A percentile compares a stretch with the other conserved stretches of the same genome.
Conservation (phyloP, 1,140 invertebrate species). For the Ostrea edulis region DNA sequence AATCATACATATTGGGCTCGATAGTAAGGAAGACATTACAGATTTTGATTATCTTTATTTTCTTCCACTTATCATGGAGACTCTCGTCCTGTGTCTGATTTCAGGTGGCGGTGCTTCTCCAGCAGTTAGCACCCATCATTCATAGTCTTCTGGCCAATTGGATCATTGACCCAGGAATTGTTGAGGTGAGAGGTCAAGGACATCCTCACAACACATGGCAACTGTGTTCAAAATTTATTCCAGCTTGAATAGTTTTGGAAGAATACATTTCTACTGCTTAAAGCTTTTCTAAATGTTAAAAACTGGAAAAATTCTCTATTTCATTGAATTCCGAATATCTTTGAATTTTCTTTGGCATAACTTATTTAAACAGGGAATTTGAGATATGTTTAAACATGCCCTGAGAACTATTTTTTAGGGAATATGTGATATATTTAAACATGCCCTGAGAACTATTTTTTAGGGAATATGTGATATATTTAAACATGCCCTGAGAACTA, state of each 20-base stretch:
- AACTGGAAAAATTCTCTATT: too few species aligned
- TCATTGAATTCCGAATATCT: too few species aligned
- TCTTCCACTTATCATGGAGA: too few species aligned
- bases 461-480: constrained; percentile 86
- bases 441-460: constrained; percentile 60
- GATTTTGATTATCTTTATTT: background rate
- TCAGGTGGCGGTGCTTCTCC: constrained; percentile 31
- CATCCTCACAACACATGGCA: background rate
- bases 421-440: too few species aligned
- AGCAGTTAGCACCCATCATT: constrained; percentile 29
- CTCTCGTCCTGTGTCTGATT: background rate
- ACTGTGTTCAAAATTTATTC: background rate
- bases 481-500: constrained; percentile 85
- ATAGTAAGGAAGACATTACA: background rate
- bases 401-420: too few species aligned
- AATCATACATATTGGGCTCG: background rate
- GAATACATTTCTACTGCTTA: background rate
- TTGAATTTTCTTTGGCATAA: too few species aligned
- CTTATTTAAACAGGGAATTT: too few species aligned
- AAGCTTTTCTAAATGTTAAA: too few species aligned
- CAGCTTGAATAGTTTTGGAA: background rate
- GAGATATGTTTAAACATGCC: too few species aligned
- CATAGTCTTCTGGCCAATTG: constrained; percentile 27
- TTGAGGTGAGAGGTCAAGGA: background rate
- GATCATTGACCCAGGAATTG: constrained; percentile 24